Evolutionary conservation across 53 echinoderm and acorn worm species (phyloP).

Genomic region (Echinarachnius parma): DNA sequence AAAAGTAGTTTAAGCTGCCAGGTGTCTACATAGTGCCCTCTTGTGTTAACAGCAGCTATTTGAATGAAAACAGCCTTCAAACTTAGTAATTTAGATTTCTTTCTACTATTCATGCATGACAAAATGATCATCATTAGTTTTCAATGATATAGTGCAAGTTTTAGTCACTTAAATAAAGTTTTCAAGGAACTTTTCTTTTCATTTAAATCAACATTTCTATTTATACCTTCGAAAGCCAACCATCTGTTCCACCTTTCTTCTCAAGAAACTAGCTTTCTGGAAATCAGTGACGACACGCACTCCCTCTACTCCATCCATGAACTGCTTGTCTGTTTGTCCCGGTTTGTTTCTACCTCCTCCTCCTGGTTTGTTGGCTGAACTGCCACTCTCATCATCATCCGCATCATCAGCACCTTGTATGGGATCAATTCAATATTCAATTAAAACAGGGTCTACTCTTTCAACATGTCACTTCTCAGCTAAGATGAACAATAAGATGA

Average conservation of each 20-base stretch:
- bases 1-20: too few relatives aligned
- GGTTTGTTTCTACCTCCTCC: constrained; percentile 15
- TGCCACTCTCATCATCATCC: constrained; percentile 50
- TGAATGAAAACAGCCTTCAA: too few relatives aligned
- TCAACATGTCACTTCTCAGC: too few relatives aligned
- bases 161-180: too few relatives aligned
- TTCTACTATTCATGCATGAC: too few relatives aligned
- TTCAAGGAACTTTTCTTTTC: background rate
- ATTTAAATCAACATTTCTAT: background rate
- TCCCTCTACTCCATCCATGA: constrained; percentile 91
- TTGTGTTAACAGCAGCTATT: too few relatives aligned
- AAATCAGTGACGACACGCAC: constrained; percentile 79
- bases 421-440: background rate
- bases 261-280: constrained; percentile 62
- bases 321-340: constrained; percentile 57
- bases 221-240: constrained; percentile 65
- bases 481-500: too few relatives aligned
- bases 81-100: too few relatives aligned
- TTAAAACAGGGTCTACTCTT: too few relatives aligned
- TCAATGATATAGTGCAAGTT: too few relatives aligned
- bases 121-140: too few relatives aligned
- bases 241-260: constrained; percentile 66
- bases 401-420: constrained; percentile 63
- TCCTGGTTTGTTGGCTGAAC: constrained; percentile 22
- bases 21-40: too few relatives aligned